These are phyloP conservation scores for Drosophila suzukii DNA, from an alignment of 1,140 invertebrate species.

Conservation along the genomic window DNA sequence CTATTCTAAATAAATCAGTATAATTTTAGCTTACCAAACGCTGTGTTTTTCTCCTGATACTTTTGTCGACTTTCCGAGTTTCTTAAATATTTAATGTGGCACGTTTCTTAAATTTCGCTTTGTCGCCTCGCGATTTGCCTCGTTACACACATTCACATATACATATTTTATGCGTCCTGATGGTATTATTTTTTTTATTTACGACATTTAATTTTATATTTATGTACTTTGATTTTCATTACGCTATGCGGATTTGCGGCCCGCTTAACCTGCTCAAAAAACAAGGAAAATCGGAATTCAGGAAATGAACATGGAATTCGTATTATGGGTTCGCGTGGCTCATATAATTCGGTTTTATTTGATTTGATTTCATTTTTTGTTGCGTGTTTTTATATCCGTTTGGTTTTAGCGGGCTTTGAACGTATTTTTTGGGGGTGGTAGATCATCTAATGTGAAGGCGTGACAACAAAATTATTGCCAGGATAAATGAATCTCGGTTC, in stretches of 20 bases:
- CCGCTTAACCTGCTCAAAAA: conserved; percentile 43
- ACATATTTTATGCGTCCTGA: conserved; percentile 38
- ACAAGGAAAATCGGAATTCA: not conserved
- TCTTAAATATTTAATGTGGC: conserved; percentile 67
- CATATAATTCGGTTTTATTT: conserved; percentile 70
- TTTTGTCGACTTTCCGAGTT: conserved; percentile 3
- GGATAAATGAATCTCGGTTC: conserved; percentile 48
- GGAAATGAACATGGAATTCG: conserved; percentile 22
- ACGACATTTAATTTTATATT: conserved; percentile 80
- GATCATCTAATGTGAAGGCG: conserved; percentile 55
- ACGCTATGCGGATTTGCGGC: conserved; percentile 51
- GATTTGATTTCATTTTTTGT: conserved; percentile 64
- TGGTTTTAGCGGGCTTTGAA: conserved; percentile 41
- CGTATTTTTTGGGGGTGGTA: conserved; percentile 19
- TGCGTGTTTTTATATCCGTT: conserved; percentile 44
- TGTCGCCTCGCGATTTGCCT: conserved; percentile 39
- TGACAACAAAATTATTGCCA: conserved; percentile 47
- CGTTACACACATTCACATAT: conserved; percentile 13
- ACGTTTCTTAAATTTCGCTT: conserved; percentile 54
- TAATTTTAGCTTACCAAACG: conserved; percentile 28
- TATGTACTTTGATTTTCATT: conserved; percentile 78
- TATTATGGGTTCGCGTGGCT: conserved; percentile 30
- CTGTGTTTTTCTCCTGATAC: not conserved
- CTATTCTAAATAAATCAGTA: conserved; percentile 8
- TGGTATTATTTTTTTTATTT: conserved; percentile 65